phyloP scores from a whole-genome alignment of 2,113 vertebrate genomes.

The Pampusana beccarii region DNA sequence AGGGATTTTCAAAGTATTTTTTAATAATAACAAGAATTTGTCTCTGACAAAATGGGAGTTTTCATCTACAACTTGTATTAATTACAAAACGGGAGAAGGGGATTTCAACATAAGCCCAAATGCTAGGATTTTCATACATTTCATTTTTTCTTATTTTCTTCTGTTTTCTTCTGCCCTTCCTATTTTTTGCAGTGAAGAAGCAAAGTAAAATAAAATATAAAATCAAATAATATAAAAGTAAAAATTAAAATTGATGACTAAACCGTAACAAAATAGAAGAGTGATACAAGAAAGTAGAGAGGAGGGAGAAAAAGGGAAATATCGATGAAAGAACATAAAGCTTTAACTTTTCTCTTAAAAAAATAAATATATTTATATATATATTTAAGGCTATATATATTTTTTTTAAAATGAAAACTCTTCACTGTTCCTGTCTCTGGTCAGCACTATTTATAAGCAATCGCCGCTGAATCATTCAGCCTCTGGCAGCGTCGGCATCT shows the following conservation, averaged over 20 bases:
- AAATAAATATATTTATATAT: neutral
- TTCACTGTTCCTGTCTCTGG: slow-evolving; percentile 39
- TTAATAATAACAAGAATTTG: neutral
- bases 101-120: neutral
- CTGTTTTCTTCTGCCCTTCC: neutral
- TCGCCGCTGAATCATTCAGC: neutral
- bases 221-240: neutral
- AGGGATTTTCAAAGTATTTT: neutral
- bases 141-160: neutral
- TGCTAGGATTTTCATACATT: neutral
- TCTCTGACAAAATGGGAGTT: accelerated
- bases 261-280: neutral
- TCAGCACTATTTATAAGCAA: slow-evolving; percentile 57
- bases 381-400: neutral
- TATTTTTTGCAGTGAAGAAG: neutral
- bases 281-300: neutral
- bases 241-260: neutral
- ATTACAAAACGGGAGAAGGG: neutral
- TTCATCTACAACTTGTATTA: neutral
- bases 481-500: slow-evolving; percentile 7
- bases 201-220: neutral
- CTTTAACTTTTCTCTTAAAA: neutral
- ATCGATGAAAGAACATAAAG: neutral
- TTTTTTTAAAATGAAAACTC: neutral
- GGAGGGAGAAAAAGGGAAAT: neutral